phyloP scores from a whole-genome alignment of 2,113 vertebrate genomes.

The Thryonomys swinderianus region DNA sequence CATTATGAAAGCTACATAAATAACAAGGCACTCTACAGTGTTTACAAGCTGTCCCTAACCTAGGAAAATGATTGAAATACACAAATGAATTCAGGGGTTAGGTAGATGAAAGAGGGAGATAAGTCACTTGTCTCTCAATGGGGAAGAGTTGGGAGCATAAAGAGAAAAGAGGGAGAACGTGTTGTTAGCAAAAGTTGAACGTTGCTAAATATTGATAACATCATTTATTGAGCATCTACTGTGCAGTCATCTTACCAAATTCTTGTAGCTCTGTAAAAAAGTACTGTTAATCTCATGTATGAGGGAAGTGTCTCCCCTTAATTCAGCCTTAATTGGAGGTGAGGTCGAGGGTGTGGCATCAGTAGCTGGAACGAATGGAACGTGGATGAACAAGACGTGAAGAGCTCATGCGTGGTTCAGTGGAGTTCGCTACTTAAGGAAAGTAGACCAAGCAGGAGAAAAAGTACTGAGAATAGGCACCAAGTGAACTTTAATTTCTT shows the following conservation, averaged over 20 bases:
- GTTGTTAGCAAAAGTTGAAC: not conserved
- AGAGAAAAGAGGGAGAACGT: not conserved
- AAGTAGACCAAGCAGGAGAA: not conserved
- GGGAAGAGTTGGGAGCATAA: not conserved
- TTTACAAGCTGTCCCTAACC: not conserved
- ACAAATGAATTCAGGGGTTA: slow-evolving; percentile 33
- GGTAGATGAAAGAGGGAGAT: not conserved
- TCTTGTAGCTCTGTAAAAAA: not conserved
- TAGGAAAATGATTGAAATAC: not conserved
- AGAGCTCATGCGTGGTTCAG: not conserved
- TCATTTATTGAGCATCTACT: not conserved
- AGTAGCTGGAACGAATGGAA: not conserved
- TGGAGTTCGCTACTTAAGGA: not conserved
- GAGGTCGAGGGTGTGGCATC: not conserved
- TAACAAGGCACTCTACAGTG: not conserved
- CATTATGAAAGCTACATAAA: not conserved
- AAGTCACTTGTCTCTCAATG: not conserved
- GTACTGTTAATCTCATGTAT: not conserved
- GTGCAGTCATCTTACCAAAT: not conserved
- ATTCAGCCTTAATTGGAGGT: not conserved
- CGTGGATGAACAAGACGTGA: not conserved
- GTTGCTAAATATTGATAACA: not conserved
- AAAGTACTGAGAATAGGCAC: not conserved
- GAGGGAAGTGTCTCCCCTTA: not conserved
- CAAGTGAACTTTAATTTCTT: no score